Conservation (phyloP, 1,140 invertebrate genomes). For the Tetramorium alpestre region DNA sequence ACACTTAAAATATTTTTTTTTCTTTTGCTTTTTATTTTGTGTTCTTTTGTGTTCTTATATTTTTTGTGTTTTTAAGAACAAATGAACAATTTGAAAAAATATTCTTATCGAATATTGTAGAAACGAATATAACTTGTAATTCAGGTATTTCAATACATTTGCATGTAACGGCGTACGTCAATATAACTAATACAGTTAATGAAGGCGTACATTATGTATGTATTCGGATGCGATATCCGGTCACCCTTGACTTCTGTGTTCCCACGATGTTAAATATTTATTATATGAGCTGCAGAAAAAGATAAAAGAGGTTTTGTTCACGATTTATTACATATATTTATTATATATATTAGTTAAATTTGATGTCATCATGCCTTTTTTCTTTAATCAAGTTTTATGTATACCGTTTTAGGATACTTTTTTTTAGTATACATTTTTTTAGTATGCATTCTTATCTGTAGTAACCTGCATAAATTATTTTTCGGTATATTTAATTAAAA, state of each 20-base stretch:
- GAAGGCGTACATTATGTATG: constrained; percentile 76
- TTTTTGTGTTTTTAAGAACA: neutral
- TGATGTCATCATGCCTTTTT: neutral
- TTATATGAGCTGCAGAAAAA: constrained; percentile 80
- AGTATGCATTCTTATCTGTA: neutral
- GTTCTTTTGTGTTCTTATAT: neutral
- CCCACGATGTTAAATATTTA: constrained; percentile 77
- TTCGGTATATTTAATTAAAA: neutral
- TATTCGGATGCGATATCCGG: constrained; percentile 80
- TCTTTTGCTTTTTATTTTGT: neutral
- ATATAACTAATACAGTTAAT: neutral
- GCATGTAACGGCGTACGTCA: neutral
- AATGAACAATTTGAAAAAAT: neutral
- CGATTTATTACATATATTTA: neutral
- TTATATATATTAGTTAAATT: neutral
- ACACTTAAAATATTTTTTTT: neutral
- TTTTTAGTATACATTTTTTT: too few relatives aligned
- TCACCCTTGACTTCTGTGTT: constrained; percentile 80
- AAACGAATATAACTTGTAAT: neutral
- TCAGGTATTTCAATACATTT: neutral
- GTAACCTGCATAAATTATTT: neutral
- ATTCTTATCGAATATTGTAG: neutral
- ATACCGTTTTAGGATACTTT: neutral
- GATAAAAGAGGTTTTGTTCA: neutral
- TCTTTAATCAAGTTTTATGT: neutral